These are phyloP conservation scores for Sisyra nigra DNA, from an alignment of 2,888 invertebrate species.

Conservation along the genomic window DNA sequence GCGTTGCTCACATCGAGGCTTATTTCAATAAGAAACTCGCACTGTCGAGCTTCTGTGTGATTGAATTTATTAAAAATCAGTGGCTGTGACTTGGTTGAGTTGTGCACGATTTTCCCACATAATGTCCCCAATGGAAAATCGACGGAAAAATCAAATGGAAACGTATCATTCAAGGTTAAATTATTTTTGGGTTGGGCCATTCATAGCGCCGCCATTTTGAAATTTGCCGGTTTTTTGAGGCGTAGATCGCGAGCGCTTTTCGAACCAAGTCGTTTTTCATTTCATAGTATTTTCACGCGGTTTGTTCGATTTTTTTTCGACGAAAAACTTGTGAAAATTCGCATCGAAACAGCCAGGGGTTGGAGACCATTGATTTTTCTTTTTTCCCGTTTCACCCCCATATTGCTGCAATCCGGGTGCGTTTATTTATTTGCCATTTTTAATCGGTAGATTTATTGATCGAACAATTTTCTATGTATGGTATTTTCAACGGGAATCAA, in stretches of 20 bases:
- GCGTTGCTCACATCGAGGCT: neutral
- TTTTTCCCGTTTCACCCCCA: no score
- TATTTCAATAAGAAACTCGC: neutral
- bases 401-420: no score
- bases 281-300: neutral
- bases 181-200: constrained; percentile 10
- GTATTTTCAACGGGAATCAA: no score
- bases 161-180: constrained; percentile 8
- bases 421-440: no score
- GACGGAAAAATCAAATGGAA: neutral
- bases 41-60: neutral
- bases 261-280: neutral
- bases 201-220: constrained; percentile 8
- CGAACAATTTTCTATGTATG: no score
- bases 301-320: neutral
- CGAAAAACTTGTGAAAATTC: neutral
- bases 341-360: no score
- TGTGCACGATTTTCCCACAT: neutral
- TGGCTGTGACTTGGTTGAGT: neutral
- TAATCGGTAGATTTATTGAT: no score
- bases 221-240: constrained; percentile 9
- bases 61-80: neutral
- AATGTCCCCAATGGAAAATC: neutral
- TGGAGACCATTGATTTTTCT: no score
- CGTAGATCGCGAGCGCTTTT: constrained; percentile 5